phyloP scores from a whole-genome alignment of 2,113 vertebrate species.

The Aegithalos caudatus region DNA sequence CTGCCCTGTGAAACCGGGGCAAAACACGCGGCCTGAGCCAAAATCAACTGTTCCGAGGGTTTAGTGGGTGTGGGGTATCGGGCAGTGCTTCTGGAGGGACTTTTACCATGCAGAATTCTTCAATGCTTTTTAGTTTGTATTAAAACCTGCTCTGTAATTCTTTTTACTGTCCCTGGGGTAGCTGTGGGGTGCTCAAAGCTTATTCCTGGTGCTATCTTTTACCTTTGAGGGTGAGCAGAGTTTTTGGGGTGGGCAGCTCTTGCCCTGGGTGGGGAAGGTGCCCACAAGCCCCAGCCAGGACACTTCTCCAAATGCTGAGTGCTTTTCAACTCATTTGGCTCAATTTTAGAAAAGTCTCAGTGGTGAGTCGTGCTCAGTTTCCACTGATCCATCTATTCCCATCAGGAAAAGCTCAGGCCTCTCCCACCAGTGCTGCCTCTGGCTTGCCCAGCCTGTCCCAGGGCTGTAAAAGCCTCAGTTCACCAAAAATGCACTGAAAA shows the following conservation, averaged over 20 bases:
- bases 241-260: neutral
- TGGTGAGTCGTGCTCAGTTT: neutral
- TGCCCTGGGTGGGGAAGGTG: neutral
- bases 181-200: neutral
- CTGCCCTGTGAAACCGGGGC: neutral
- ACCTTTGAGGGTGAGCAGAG: rapidly evolving
- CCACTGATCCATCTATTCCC: neutral
- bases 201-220: rapidly evolving
- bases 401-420: neutral
- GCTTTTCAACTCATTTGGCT: neutral
- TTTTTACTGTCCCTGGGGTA: too few species aligned
- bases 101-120: rapidly evolving
- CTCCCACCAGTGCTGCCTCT: neutral
- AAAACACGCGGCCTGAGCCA: rapidly evolving
- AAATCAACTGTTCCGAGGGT: rapidly evolving
- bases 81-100: rapidly evolving
- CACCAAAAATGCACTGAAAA: neutral
- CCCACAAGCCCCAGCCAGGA: neutral
- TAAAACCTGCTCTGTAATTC: neutral
- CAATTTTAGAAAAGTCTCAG: neutral
- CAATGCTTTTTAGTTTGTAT: rapidly evolving
- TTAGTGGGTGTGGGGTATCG: rapidly evolving
- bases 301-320: neutral
- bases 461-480: neutral
- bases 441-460: neutral